Evolutionary conservation across 2,113 vertebrate genomes (phyloP), one percentile per base, ranked within the genome.

Genomic region (Pseudorectes ferrugineus): DNA sequence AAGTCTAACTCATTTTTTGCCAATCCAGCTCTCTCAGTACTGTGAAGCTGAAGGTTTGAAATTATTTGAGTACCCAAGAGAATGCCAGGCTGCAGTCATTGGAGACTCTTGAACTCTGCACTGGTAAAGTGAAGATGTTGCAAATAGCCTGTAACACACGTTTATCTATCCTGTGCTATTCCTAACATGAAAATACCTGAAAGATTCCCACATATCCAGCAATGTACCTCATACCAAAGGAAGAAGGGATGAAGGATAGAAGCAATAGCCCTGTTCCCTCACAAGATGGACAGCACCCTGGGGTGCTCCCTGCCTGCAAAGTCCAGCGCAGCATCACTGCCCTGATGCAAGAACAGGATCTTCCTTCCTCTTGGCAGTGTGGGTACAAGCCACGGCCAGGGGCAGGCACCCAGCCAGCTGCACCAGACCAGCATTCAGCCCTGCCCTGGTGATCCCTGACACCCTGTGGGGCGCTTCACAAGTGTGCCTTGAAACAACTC

Each of bases 201-300:
- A 3, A 7, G 33, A 43, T 57, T 82, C 46, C 29, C 43, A 66
- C 46, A 16, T 1, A 4, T 59, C 38, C 43, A 74, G 25, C 42
- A 81, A 52, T 2, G 2, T 54, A 54, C 35, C 5, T 46, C 0
- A 0, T 68, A 45, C n/a, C 1, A 1, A 79, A 65, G 36, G 26
- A 49, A 73, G n/a, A 48, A 51, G 36, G 36, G 31, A 35, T 86
- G 62, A 83, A 51, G 84, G 29, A 51, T 4, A 36, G 83, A 35
- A 28, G 12, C 54, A 31, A 29, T 2, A 35, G 18, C 20, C 33
- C 38, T 45, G 23, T 23, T 36, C 9, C 23, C 9, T 68, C 8
- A 8, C 0, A 4, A 87, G 48, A 7, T 29, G 21, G 54, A 25
- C 4, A 17, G n/a, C n/a, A 81, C 7, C 38, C 36, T 0, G 0